Base-by-base conservation (phyloP, 2,113 vertebrate genomes). In the Chlamydotis undulata region DNA sequence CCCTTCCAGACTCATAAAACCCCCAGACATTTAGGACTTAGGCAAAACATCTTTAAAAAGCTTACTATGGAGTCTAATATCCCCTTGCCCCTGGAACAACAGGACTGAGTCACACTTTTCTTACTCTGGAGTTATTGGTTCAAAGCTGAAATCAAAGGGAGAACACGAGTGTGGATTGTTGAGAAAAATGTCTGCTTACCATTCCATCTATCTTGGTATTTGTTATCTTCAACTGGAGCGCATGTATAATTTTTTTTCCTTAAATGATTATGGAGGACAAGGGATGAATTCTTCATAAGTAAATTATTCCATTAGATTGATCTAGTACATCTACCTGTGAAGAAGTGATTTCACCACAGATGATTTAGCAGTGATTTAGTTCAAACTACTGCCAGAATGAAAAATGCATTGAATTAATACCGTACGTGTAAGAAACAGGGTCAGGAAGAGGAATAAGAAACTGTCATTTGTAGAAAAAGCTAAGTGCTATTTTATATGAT, bases 381-480 rank as follows among this genome's bases (percentile, higher is more conserved):
- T 95, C 87, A 88, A 88, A 90, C 73, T 89, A 94, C 68, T 83
- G 79, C 60, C 83, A 95, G 60, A 70, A 87, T 96, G 68, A 96
- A 96, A 91, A 96, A 86, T 75, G 21, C 22, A 19, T 64, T 53
- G 74, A 63, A 94, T 92, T 95, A 93, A 86, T 89, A 60, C 28
- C 76, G n/a, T 86, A 59, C 4, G 0, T 63, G 43, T 71, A 83
- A 71, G 63, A 88, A 88, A 50, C 17, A 74, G 52, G 52, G 69
- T 86, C 68, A 81, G 33, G 33, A 47, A 90, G 45, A 87, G 41
- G 91, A 95, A 73, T 5, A 77, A 14, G 49, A 31, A 80, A 61
- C 14, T 74, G 59, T 53, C 56, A 69, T 85, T 86, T 83, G 63
- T 73, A 69, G 79, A 33, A 79, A 90, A 71, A 94, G 47, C 22